Percentiles rank a stretch among this genome's conserved stretches.
Conservation (phyloP, 2,888 invertebrate species). For the Tanypteryx hageni region DNA sequence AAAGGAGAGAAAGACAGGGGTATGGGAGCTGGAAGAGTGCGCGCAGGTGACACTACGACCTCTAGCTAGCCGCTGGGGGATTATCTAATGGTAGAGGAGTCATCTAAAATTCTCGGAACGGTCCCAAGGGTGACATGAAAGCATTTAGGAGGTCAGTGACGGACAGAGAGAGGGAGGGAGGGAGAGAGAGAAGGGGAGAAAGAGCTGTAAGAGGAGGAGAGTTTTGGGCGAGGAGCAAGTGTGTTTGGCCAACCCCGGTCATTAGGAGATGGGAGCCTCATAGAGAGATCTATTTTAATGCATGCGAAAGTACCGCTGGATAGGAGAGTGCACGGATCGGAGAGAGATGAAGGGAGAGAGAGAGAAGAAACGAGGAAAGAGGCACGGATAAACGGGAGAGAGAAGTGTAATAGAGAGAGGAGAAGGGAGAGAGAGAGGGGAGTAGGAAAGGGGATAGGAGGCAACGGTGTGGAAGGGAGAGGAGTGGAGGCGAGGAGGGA, state of each 20-base stretch:
- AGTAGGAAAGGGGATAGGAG: neutral
- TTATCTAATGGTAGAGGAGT: slow-evolving; percentile 60
- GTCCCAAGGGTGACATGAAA: slow-evolving; percentile 57
- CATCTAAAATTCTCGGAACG: slow-evolving; percentile 63
- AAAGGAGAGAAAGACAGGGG: neutral
- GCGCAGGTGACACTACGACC: slow-evolving; percentile 56
- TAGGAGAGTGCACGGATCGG: neutral
- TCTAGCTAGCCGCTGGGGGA: slow-evolving; percentile 49
- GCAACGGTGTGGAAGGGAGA: neutral
- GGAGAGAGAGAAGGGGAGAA: neutral
- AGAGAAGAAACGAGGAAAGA: neutral
- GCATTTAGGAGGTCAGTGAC: slow-evolving; percentile 64
- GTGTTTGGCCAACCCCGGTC: slow-evolving; percentile 24
- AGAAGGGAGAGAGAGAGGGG: too few species aligned
- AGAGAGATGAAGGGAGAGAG: neutral
- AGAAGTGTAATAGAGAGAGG: slow-evolving; percentile 3
- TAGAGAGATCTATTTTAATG: slow-evolving; percentile 29
- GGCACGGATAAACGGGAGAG: neutral
- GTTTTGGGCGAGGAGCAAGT: slow-evolving; percentile 3
- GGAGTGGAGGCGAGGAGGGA: neutral
- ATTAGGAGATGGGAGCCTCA: slow-evolving; percentile 26
- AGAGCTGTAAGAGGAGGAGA: neutral
- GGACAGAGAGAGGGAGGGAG: neutral
- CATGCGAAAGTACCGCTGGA: neutral
- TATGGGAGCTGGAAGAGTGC: neutral